Percentiles rank a stretch among this genome's conserved stretches.
Evolutionary conservation across 2,888 invertebrate species (phyloP).

Genomic region (Antheraea assamensis): DNA sequence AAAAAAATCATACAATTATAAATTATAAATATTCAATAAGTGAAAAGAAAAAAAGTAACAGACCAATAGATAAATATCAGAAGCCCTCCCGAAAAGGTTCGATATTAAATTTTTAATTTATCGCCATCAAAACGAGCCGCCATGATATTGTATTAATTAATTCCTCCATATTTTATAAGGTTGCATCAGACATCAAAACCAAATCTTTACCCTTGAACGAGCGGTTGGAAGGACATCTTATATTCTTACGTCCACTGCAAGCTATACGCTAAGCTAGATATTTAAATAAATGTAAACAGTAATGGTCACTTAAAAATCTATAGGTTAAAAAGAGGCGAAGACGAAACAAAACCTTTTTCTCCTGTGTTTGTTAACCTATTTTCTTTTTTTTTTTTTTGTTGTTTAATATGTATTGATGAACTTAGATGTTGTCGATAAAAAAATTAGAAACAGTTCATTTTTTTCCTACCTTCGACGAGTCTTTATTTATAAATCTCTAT

Average conservation of each 20-base stretch:
- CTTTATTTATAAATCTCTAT: too few relatives aligned
- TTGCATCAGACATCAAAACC: conserved; percentile 38
- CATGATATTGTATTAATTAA: conserved; percentile 58
- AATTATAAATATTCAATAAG: not conserved
- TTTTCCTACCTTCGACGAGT: too few relatives aligned
- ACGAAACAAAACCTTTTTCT: too few relatives aligned
- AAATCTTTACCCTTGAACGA: conserved; percentile 45
- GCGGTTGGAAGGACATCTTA: conserved; percentile 25
- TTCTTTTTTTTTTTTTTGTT: too few relatives aligned
- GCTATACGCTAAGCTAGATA: conserved; percentile 3
- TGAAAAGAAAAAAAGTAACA: conserved; percentile 3
- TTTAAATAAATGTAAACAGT: not conserved
- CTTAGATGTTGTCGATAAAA: too few relatives aligned
- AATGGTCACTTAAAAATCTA: too few relatives aligned
- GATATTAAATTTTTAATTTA: conserved; percentile 12
- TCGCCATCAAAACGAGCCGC: conserved; percentile 10
- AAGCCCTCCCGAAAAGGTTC: conserved; percentile 4
- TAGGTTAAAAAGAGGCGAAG: too few relatives aligned
- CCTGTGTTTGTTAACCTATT: too few relatives aligned
- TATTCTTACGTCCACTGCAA: not conserved
- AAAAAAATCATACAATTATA: not conserved
- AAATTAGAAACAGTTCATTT: too few relatives aligned
- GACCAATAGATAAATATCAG: conserved; percentile 19
- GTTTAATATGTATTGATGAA: too few relatives aligned
- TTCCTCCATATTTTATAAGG: conserved; percentile 60